A percentile compares a stretch with the other conserved stretches of the same genome.
phyloP scores from a whole-genome alignment of 2,797 vertebrate genomes.

The Hypotaenidia philippensis region DNA sequence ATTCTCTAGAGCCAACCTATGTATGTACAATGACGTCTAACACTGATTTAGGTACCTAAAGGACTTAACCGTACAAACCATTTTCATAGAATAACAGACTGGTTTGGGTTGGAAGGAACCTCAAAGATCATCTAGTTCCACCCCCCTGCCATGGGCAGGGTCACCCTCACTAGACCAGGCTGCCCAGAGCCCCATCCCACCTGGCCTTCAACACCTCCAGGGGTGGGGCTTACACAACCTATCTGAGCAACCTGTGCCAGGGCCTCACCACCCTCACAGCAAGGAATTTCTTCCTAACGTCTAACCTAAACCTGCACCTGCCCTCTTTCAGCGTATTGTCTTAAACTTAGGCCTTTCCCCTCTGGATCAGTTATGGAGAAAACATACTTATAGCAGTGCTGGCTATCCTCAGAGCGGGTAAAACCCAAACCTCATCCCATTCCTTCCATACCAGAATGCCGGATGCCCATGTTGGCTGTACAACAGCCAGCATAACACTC shows the following conservation, averaged over 20 bases:
- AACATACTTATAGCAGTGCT: background rate
- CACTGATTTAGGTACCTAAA: constrained; percentile 26
- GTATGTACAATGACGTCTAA: background rate
- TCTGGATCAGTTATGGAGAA: background rate
- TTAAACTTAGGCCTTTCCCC: background rate
- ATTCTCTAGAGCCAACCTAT: constrained; percentile 23
- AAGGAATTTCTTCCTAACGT: no score
- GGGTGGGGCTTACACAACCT: no score
- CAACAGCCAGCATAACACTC: background rate
- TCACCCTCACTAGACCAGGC: no score
- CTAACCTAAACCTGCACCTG: no score
- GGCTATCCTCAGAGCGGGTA: background rate
- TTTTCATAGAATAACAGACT: background rate
- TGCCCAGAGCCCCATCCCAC: no score
- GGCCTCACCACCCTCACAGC: no score
- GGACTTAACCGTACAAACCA: background rate
- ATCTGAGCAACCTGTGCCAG: no score
- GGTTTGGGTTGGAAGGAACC: no score
- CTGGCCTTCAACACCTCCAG: no score
- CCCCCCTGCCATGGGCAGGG: no score
- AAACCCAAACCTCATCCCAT: background rate
- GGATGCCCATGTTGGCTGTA: background rate
- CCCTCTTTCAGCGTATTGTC: background rate
- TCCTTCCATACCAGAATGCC: background rate
- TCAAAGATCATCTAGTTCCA: no score